Base-by-base conservation (phyloP, 1,140 invertebrate species). In the Saxidomus purpurata region DNA sequence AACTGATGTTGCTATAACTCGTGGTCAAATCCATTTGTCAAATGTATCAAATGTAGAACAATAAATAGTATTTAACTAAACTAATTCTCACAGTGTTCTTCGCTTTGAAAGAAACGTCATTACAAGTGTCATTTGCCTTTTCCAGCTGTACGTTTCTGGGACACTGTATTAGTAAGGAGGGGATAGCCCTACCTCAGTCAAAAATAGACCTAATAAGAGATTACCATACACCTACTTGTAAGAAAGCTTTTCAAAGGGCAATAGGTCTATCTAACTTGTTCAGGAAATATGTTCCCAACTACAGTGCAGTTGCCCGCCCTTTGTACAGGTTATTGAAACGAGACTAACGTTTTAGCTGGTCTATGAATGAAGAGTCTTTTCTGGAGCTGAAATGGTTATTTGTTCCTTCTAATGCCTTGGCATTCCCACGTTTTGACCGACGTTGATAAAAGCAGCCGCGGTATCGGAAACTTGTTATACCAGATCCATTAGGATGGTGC, bases 181-280 rank as follows among this genome's bases (percentile, higher is more conserved):
- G 90, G 19, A 89, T 91, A 4, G 59, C 34, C 55, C 90, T 88
- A 8, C 91, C 91, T 17, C 31, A 11, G 36, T 67, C 76, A 36
- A 81, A 76, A 17, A 17, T 90, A 9, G 52, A 91, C 28, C 25
- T 69, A 22, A 71, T 91, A 11, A 47, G 43, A 25, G 28, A 87
- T 22, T 90, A 49, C 74, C 77, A 82, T 63, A 40, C 17, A n/a
- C 89, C 89, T 22, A 89, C 43, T 19, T 84, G 49, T 67, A 31
- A 22, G 0, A 92, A 90, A 17, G 67, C 84, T 76, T 31, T 90
- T 11, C 77, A 83, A 81, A 28, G 87, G 25, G 79, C 87, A 28
- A 11, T 90, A 19, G 91, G 87, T 49, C 11, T 90, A 17, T 87
- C 90, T 74, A 92, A 92, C 40, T 90, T 86, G 91, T 92, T 92